Percentiles rank a stretch among this genome's conserved stretches.
Conservation (phyloP, 2,888 invertebrate species). For the Sussaba pulchella region DNA sequence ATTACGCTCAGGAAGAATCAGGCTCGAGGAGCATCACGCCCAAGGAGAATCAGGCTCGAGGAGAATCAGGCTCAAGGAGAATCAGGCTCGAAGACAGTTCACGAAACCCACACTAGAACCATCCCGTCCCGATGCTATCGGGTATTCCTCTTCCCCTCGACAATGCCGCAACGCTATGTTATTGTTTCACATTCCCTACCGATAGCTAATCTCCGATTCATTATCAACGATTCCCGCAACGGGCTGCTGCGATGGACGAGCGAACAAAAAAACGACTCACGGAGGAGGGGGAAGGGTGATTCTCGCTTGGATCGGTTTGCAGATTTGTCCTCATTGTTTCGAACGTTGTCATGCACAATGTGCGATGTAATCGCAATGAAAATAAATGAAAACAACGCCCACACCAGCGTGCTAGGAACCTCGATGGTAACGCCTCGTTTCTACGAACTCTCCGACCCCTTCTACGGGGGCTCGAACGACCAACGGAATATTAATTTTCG, state of each 20-base stretch:
- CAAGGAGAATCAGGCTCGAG: too few relatives aligned
- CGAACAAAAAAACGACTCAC: neutral
- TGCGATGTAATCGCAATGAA: neutral
- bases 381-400: constrained; percentile 33
- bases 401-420: constrained; percentile 21
- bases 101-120: neutral
- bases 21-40: too few relatives aligned
- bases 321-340: constrained; percentile 26
- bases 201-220: constrained; percentile 46
- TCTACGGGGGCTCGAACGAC: neutral
- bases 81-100: too few relatives aligned
- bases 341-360: neutral
- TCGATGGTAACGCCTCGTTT: constrained; percentile 31
- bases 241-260: neutral
- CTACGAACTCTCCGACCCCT: constrained; percentile 30
- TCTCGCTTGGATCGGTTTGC: constrained; percentile 18
- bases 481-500: constrained; percentile 27
- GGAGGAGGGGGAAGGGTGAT: neutral
- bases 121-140: neutral
- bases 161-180: constrained; percentile 1
- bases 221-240: constrained; percentile 37
- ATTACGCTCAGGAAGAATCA: too few relatives aligned
- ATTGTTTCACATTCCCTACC: constrained; percentile 14
- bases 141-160: constrained; percentile 13
- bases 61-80: too few relatives aligned